These are phyloP conservation scores for Drosophila neutralis DNA, from an alignment of 2,888 invertebrate genomes.

Conservation along the genomic window DNA sequence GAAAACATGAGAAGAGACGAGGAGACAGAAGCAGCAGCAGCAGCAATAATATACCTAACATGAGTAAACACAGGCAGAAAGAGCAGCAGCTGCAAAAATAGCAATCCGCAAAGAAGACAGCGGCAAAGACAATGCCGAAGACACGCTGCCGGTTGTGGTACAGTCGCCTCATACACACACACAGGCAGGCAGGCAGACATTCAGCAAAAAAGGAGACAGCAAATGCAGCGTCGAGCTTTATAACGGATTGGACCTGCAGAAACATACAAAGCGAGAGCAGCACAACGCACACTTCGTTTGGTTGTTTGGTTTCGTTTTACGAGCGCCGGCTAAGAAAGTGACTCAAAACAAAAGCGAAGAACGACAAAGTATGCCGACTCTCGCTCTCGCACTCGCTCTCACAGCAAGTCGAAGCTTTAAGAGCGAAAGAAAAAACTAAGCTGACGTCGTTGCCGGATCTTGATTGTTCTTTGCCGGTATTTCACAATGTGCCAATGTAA, in stretches of 20 bases:
- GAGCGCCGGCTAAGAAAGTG: conserved; percentile 27
- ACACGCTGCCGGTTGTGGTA: conserved; percentile 44
- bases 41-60: conserved; percentile 26
- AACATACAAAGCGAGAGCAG: conserved; percentile 17
- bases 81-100: conserved; percentile 59
- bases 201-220: conserved; percentile 34
- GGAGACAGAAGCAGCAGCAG: neutral
- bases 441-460: conserved; percentile 18
- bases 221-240: conserved; percentile 51
- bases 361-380: conserved; percentile 6
- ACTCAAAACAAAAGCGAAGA: conserved; percentile 53
- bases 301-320: conserved; percentile 20
- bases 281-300: conserved; percentile 14
- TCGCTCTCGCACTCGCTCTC: neutral
- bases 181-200: neutral
- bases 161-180: conserved; percentile 46
- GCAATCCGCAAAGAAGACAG: conserved; percentile 55
- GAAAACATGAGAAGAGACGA: conserved; percentile 2
- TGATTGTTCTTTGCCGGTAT: conserved; percentile 36
- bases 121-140: conserved; percentile 50
- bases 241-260: conserved; percentile 55
- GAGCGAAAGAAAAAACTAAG: neutral
- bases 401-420: conserved; percentile 17
- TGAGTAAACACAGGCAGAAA: conserved; percentile 27
- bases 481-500: conserved; percentile 34